phyloP scores from a whole-genome alignment of 2,888 invertebrate genomes.

The Dasypolia templi region DNA sequence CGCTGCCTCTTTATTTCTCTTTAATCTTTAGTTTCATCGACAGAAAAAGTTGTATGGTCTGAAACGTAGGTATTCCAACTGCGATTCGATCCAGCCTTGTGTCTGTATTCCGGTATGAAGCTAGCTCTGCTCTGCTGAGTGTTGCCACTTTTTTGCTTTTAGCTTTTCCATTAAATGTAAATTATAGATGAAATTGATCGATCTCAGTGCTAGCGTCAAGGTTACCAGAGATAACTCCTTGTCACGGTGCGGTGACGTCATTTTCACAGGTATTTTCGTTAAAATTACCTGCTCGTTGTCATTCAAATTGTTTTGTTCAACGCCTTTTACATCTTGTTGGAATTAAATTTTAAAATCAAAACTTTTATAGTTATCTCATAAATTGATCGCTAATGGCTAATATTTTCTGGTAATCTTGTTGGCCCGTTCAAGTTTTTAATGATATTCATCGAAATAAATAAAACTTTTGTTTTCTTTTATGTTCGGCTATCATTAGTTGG shows the following conservation, averaged over 20 bases:
- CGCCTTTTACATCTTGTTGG: constrained; percentile 61
- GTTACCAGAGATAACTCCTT: constrained; percentile 70
- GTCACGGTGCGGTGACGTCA: constrained; percentile 66
- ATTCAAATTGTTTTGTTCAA: constrained; percentile 56
- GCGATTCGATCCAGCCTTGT: constrained; percentile 74
- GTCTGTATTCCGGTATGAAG: constrained; percentile 62
- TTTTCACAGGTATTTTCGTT: constrained; percentile 53
- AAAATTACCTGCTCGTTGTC: constrained; percentile 46
- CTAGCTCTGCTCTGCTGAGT: constrained; percentile 49
- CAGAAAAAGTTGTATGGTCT: constrained; percentile 57
- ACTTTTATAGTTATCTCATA: constrained; percentile 66
- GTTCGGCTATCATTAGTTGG: constrained; percentile 70
- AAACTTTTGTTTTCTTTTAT: constrained; percentile 67
- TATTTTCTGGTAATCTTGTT: constrained; percentile 60
- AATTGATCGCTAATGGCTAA: constrained; percentile 69
- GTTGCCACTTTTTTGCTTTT: constrained; percentile 72
- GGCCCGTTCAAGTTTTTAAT: constrained; percentile 59
- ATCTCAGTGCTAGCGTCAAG: constrained; percentile 71
- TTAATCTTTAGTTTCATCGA: constrained; percentile 29
- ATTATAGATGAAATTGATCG: constrained; percentile 79
- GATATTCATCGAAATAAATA: constrained; percentile 58
- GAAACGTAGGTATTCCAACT: constrained; percentile 53
- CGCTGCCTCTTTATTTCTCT: constrained; percentile 30
- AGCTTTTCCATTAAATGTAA: constrained; percentile 79
- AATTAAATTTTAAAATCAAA: constrained; percentile 63